Base-by-base conservation (phyloP, 2,888 invertebrate genomes). In the Orthosia incerta region DNA sequence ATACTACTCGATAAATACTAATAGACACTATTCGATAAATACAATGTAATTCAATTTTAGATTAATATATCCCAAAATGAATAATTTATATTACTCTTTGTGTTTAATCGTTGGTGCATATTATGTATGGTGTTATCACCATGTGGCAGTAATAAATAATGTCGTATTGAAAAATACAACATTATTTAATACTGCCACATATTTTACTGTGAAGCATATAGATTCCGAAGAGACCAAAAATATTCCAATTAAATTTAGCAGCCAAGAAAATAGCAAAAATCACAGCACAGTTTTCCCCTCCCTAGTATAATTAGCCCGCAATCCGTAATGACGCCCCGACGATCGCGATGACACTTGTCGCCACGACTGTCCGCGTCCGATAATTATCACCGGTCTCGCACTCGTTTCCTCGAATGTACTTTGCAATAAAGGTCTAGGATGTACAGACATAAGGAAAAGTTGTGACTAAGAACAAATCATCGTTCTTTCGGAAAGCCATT, bases 381-480 rank as follows among this genome's bases (percentile, higher is more conserved):
- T 86, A 80, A 84, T 80, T 76, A 81, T 82, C 63, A 71, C 81
- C 71, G 79, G 80, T 86, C 87, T 83, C 84, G 91, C 91, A 90
- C 91, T 90, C 80, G 88, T 91, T 91, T 91, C 88, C 89, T 87
- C 83, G 84, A 85, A 82, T 86, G 86, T 86, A 88, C 87, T 87
- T 81, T 76, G 85, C 88, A 86, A 83, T 89, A 88, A 88, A 85
- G 76, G 76, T 85, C 82, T 78, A 76, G 78, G 73, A 70, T 53
- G 89, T 89, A 92, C 79, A 71, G 59, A 76, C n/a, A 23, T 4
- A 11, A 0, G 64, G 53, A 83, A 71, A 87, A 86, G 60, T 75
- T 23, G 64, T 69, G 59, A 20, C 1, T 0, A 26, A 26, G 4
- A 18, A 61, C 16, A 45, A 45, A 18, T 20, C 1, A 15, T 46